These are phyloP conservation scores for Plecturocebus donacophilus DNA, from an alignment of 2,113 vertebrate genomes.

Conservation along the genomic window DNA sequence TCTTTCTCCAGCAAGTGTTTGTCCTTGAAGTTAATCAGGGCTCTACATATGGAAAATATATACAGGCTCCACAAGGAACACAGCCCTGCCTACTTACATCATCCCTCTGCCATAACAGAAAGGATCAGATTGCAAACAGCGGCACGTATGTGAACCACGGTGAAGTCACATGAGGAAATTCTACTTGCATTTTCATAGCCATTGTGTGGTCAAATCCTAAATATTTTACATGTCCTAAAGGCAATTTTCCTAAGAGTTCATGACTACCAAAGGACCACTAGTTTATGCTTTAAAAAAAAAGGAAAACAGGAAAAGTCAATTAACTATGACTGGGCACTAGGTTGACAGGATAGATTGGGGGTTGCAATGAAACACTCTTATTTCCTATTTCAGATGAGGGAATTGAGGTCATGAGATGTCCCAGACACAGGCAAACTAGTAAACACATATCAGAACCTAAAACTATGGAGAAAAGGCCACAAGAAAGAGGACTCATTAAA, in stretches of 20 bases:
- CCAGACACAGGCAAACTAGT: not conserved
- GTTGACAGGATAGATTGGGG: not conserved
- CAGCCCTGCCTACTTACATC: conserved; percentile 25
- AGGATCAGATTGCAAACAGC: not conserved
- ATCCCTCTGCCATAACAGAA: conserved; percentile 39
- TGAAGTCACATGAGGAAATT: not conserved
- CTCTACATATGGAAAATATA: conserved; percentile 8
- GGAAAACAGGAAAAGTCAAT: not conserved
- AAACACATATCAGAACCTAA: not conserved
- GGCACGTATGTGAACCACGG: not conserved
- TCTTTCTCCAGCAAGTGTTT: not conserved
- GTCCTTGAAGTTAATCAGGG: conserved; percentile 30
- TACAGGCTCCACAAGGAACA: conserved; percentile 10
- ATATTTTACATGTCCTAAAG: not conserved
- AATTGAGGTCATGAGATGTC: not conserved
- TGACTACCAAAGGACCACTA: not conserved
- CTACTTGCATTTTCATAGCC: not conserved
- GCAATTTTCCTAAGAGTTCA: not conserved
- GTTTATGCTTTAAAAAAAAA: not conserved
- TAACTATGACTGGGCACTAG: not conserved
- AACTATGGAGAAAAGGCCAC: not conserved
- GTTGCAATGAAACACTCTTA: not conserved
- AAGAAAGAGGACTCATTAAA: not conserved
- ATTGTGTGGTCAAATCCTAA: not conserved
- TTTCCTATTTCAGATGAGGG: not conserved